These are phyloP conservation scores for Oostethus manadensis DNA, from an alignment of 2,113 vertebrate species.

Conservation along the genomic window DNA sequence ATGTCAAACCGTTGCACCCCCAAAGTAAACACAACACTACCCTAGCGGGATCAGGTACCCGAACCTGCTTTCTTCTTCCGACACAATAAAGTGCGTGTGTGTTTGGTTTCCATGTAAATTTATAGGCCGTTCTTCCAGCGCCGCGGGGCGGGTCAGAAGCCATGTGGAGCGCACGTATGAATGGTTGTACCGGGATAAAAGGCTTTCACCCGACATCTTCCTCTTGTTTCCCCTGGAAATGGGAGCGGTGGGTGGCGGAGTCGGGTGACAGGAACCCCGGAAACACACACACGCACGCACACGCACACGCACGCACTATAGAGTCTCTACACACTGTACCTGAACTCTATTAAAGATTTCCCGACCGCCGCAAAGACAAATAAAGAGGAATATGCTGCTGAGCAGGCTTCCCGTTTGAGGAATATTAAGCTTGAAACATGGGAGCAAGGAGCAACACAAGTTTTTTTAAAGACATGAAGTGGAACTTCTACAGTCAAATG, in stretches of 20 bases:
- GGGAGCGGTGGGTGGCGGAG: constrained; percentile 51
- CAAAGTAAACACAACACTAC: no score
- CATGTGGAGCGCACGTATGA: constrained; percentile 56
- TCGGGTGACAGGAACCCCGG: constrained; percentile 48
- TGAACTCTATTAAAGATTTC: constrained; percentile 28
- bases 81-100: constrained; percentile 65
- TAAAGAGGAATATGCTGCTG: no score
- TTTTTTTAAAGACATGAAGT: no score
- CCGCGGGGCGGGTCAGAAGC: constrained; percentile 55
- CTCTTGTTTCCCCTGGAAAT: constrained; percentile 63
- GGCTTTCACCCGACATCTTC: constrained; percentile 56
- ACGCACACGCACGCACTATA: constrained; percentile 15
- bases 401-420: neutral
- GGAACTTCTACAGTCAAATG: no score
- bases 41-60: no score
- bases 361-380: constrained; percentile 16
- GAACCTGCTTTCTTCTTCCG: constrained; percentile 52
- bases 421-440: constrained; percentile 2
- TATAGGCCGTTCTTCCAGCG: constrained; percentile 63
- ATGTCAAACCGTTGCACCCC: no score
- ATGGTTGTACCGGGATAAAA: constrained; percentile 58
- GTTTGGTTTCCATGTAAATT: constrained; percentile 69
- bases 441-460: no score
- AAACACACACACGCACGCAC: constrained; percentile 17
- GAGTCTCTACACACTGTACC: constrained; percentile 23